Evolutionary conservation across 2,888 invertebrate genomes (phyloP), one percentile per base, ranked within the genome.

Genomic region (Cataglyphis cursor): DNA sequence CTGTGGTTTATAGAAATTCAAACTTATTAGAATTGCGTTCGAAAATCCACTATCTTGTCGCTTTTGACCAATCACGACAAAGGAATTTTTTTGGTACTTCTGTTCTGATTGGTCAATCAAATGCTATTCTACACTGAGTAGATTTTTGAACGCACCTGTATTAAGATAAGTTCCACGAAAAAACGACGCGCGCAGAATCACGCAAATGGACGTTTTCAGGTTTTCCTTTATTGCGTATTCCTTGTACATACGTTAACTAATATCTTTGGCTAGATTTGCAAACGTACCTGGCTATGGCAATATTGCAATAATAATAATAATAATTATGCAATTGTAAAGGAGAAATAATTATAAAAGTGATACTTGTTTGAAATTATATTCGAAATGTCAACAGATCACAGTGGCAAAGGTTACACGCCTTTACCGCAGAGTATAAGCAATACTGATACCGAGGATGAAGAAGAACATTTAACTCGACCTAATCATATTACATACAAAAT

Each of bases 361-460:
- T 70, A 57, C 6, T 38, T 1, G 9, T 68, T 35, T 21, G 28
- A 78, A 2, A 41, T 9, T 24, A 65, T 44, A 24, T 8, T 31
- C n/a, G 72, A 73, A 10, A 94, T 94, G 94, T 91, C 93, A 70
- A 83, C 81, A 24, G 94, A 94, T 78, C 85, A 92, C 65, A 84
- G 89, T 24, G 92, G 93, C 21, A 93, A 93, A 88, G 94, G 94
- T 91, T 98, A 98, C 94, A 96, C 97, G 91, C 97, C 97, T 81
- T 95, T 98, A 92, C 97, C 97, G 86, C 97, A 97, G 95, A 96
- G 97, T 88, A 95, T 97, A 90, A 96, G 97, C 81, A 97, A 97
- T 94, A 97, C 97, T 0, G 97, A 97, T 91, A 97, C 97, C 0
- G 97, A 97, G 92, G 97, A 97, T 92, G 97, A 97, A 91, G 95